These are phyloP conservation scores for Mus spretus DNA, from an alignment of 2,797 vertebrate genomes.

Conservation along the genomic window DNA sequence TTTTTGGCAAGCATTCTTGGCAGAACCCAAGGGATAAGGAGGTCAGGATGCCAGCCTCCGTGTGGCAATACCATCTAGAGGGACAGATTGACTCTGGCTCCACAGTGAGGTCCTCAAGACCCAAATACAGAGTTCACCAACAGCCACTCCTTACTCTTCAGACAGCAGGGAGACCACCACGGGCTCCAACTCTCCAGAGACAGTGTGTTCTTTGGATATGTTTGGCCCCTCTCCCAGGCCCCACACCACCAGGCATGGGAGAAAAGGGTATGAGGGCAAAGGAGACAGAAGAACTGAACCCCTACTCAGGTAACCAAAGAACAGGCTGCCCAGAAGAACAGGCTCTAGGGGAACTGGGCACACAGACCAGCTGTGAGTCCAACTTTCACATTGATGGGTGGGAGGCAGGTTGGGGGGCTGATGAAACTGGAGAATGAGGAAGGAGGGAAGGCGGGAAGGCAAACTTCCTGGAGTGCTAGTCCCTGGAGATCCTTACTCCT, in stretches of 20 bases:
- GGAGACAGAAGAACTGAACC: slow-evolving; percentile 32
- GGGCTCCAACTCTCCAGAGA: slow-evolving; percentile 23
- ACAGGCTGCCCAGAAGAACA: neutral
- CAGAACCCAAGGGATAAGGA: neutral
- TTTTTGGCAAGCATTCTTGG: slow-evolving; percentile 40
- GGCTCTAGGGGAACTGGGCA: neutral
- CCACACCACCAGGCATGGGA: neutral
- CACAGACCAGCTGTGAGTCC: slow-evolving; percentile 78
- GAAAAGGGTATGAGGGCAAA: neutral
- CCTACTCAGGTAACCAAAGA: neutral
- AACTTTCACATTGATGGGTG: slow-evolving; percentile 83
- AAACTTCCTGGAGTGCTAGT: slow-evolving; percentile 76
- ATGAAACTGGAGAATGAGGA: slow-evolving; percentile 27
- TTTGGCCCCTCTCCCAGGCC: slow-evolving; percentile 39
- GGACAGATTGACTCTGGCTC: neutral
- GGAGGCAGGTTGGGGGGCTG: slow-evolving; percentile 61
- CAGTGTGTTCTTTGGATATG: slow-evolving; percentile 26
- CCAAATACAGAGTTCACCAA: neutral
- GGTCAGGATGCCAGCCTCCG: neutral
- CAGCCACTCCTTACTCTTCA: neutral
- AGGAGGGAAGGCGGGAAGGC: slow-evolving; percentile 5
- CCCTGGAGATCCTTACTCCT: neutral
- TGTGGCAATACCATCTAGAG: neutral
- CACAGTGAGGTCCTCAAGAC: neutral
- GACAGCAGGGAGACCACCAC: slow-evolving; percentile 39